Percentiles rank a stretch among this genome's conserved stretches.
These are phyloP conservation scores for Mormyrus lacerda DNA, from an alignment of 2,113 vertebrate species.

Conservation along the genomic window DNA sequence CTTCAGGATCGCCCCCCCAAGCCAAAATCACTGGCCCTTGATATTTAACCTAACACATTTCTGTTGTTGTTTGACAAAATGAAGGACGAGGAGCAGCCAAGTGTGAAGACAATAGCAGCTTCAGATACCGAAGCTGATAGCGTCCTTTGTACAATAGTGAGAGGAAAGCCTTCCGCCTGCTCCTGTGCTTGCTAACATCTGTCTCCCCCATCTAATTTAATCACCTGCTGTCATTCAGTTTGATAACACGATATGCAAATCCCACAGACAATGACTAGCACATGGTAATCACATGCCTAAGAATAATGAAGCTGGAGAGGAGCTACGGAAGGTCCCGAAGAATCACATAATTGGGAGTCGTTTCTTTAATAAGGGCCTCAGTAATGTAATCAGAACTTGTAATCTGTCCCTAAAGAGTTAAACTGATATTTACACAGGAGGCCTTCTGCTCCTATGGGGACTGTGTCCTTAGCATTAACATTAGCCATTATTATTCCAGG, in stretches of 20 bases:
- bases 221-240: conserved; percentile 79
- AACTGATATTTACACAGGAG: conserved; percentile 45
- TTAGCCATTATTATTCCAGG: not conserved
- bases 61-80: not conserved
- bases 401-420: conserved; percentile 59
- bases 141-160: conserved; percentile 56
- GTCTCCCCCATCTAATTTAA: conserved; percentile 79
- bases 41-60: not conserved
- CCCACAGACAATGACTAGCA: conserved; percentile 61
- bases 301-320: conserved; percentile 80
- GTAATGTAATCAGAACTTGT: conserved; percentile 72
- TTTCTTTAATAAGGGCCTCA: conserved; percentile 72
- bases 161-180: conserved; percentile 59
- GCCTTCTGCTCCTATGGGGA: conserved; percentile 63
- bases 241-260: conserved; percentile 93
- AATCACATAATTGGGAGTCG: conserved; percentile 63
- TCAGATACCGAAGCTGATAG: conserved; percentile 21
- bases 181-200: conserved; percentile 52
- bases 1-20: not conserved
- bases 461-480: not conserved
- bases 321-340: conserved; percentile 55
- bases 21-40: not conserved
- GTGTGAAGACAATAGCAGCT: not conserved
- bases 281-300: conserved; percentile 81
- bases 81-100: not conserved